A percentile compares a stretch with the other conserved stretches of the same genome.
Conservation (phyloP, 2,113 vertebrate genomes). For the Thermophis baileyi region DNA sequence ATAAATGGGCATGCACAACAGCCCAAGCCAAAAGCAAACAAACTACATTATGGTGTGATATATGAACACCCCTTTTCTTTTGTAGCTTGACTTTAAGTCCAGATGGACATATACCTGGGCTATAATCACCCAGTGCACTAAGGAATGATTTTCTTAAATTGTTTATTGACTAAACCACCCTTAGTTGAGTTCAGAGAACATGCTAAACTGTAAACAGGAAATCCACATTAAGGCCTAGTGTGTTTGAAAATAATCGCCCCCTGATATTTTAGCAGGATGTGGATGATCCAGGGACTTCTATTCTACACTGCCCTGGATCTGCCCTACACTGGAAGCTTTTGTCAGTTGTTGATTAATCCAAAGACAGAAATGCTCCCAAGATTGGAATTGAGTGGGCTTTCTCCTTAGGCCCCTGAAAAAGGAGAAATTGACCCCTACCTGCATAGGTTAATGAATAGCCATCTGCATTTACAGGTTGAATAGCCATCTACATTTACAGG, state of each 20-base stretch:
- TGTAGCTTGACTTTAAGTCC: background rate
- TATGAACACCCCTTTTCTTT: background rate
- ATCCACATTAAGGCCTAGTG: background rate
- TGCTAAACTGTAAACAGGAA: background rate
- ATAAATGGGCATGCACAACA: background rate
- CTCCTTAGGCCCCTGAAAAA: conserved; percentile 46
- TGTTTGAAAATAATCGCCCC: background rate
- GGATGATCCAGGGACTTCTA: background rate
- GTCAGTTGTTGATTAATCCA: conserved; percentile 51
- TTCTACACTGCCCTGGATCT: background rate
- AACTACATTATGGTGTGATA: background rate
- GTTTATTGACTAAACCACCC: background rate
- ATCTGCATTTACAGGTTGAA: conserved; percentile 31
- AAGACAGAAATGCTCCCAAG: conserved; percentile 22
- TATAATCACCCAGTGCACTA: background rate
- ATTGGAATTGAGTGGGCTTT: background rate
- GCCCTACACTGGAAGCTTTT: background rate
- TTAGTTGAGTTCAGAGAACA: background rate
- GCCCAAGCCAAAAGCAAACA: background rate
- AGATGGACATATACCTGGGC: background rate
- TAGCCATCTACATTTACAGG: conserved; percentile 14
- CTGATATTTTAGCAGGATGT: background rate
- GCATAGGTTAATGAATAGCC: conserved; percentile 69
- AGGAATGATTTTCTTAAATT: background rate
- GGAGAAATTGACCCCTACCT: conserved; percentile 44